phyloP scores from a whole-genome alignment of 2,797 vertebrate genomes.

The Sebastes diploproa region DNA sequence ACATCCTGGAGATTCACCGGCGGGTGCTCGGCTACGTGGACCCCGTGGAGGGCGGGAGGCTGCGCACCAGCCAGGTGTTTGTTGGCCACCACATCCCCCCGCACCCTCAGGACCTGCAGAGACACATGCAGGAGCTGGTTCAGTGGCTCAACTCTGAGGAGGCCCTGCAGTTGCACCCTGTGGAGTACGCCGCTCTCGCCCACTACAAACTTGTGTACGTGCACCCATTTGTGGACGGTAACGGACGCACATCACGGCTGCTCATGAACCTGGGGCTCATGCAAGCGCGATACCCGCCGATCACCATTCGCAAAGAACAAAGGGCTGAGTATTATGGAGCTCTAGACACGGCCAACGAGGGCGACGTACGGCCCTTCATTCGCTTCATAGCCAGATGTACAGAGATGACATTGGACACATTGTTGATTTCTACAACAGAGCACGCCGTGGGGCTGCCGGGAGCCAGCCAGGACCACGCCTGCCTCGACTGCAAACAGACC shows the following conservation, averaged over 20 bases:
- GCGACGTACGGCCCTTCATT: conserved; percentile 95
- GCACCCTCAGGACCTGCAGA: conserved; percentile 89
- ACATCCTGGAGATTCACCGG: conserved; percentile 93
- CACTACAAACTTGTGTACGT: conserved; percentile 98
- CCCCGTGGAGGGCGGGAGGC: conserved; percentile 91
- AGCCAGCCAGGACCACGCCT: conserved; percentile 76
- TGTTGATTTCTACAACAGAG: conserved; percentile 93
- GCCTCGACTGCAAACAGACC: conserved; percentile 85
- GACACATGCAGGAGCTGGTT: conserved; percentile 92
- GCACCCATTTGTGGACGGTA: conserved; percentile 95
- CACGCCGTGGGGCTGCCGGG: conserved; percentile 91
- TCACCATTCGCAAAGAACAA: conserved; percentile 96
- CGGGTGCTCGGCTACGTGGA: conserved; percentile 94
- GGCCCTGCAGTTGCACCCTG: conserved; percentile 90
- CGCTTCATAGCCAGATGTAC: conserved; percentile 96
- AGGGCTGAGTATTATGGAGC: conserved; percentile 91
- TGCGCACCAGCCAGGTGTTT: conserved; percentile 92
- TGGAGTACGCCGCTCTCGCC: conserved; percentile 92
- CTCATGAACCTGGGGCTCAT: conserved; percentile 97
- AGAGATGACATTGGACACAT: conserved; percentile 93
- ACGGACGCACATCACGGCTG: conserved; percentile 92
- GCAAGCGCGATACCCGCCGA: conserved; percentile 94
- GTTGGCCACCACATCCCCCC: conserved; percentile 97
- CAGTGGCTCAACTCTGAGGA: conserved; percentile 98
- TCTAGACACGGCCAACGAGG: conserved; percentile 94